Evolutionary conservation across 2,113 vertebrate genomes (phyloP).

Genomic region (Agapornis roseicollis): DNA sequence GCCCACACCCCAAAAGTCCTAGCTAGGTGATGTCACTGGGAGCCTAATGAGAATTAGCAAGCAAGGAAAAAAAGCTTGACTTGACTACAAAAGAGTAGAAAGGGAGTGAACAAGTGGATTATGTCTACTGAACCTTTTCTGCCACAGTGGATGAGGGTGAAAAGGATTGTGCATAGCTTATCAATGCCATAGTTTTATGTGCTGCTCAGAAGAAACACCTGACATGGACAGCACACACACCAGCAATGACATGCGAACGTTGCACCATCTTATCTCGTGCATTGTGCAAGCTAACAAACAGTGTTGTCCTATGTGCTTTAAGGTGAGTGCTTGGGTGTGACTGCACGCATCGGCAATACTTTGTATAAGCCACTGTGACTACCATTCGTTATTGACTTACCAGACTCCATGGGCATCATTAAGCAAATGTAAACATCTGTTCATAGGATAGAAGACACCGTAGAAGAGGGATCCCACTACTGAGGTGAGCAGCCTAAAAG

Average conservation of each 20-base stretch:
- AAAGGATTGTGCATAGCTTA: background rate
- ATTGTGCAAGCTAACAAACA: slow-evolving; percentile 30
- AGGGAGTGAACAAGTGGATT: background rate
- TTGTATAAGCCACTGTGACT: background rate
- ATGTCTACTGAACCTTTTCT: background rate
- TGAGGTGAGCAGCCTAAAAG: background rate
- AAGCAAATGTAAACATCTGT: background rate
- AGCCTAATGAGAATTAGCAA: background rate
- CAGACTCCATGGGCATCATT: background rate
- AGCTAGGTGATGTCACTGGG: background rate
- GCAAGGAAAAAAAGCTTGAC: background rate
- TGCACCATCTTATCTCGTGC: background rate
- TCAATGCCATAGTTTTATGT: background rate
- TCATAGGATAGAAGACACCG: background rate
- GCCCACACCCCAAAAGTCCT: background rate
- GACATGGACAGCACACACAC: background rate
- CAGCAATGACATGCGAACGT: background rate
- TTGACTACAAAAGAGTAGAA: background rate
- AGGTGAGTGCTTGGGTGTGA: slow-evolving; percentile 34
- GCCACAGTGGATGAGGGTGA: background rate
- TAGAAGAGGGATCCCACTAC: background rate
- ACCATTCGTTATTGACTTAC: background rate
- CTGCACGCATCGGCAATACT: background rate
- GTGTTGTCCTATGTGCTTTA: background rate
- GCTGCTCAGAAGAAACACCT: background rate